Evolutionary conservation across 2,113 vertebrate species (phyloP).

Genomic region (Climacteris rufus): DNA sequence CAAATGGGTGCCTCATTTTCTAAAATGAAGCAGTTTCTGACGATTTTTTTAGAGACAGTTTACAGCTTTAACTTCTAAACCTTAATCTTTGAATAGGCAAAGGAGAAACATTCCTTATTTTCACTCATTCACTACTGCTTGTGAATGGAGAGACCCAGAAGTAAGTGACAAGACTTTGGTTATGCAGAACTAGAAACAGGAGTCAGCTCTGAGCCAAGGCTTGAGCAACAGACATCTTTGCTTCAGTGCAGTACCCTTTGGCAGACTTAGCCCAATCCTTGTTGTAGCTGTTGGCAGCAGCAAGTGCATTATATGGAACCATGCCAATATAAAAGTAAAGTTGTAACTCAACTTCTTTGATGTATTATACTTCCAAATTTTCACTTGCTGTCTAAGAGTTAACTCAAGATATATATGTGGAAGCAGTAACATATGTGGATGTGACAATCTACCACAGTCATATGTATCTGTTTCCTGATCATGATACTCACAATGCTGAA

Average conservation of each 20-base stretch:
- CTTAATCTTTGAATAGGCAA: neutral
- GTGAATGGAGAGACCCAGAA: neutral
- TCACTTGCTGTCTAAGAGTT: neutral
- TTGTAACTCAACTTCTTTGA: neutral
- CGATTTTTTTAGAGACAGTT: neutral
- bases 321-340: neutral
- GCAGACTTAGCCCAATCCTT: neutral
- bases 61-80: neutral
- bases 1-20: neutral
- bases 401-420: neutral
- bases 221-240: neutral
- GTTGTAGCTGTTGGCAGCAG: neutral
- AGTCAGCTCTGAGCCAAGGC: neutral
- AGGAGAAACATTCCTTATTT: neutral
- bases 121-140: too few species aligned
- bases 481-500: neutral
- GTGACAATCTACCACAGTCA: neutral
- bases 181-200: neutral
- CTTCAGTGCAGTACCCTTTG: neutral
- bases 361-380: neutral
- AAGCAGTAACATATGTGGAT: neutral
- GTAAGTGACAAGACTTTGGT: neutral
- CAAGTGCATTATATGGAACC: neutral
- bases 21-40: neutral
- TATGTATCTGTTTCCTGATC: neutral